A percentile compares a stretch with the other conserved stretches of the same genome.
phyloP scores from a whole-genome alignment of 1,140 invertebrate species.

The Drosophila chauvacae region DNA sequence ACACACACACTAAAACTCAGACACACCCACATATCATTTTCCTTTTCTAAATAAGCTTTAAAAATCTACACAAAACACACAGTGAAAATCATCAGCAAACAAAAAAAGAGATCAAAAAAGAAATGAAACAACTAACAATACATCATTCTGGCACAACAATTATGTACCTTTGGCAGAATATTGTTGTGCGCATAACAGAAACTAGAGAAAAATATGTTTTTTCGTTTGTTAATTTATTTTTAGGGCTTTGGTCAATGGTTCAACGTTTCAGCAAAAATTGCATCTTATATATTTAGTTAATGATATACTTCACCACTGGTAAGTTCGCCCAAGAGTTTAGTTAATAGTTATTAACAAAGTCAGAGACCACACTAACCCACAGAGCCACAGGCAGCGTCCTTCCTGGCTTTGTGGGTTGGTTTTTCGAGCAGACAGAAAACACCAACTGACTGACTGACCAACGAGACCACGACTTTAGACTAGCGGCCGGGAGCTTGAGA shows the following conservation, averaged over 20 bases:
- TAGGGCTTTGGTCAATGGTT: slow-evolving; percentile 91
- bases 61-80: slow-evolving; percentile 26
- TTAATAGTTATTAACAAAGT: slow-evolving; percentile 14
- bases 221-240: slow-evolving; percentile 85
- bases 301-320: slow-evolving; percentile 99
- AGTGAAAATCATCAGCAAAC: slow-evolving; percentile 23
- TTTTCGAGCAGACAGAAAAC: slow-evolving; percentile 4
- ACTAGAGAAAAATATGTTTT: slow-evolving; percentile 78
- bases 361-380: slow-evolving; percentile 21
- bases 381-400: not conserved
- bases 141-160: slow-evolving; percentile 58
- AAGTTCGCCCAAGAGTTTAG: slow-evolving; percentile 85
- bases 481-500: slow-evolving; percentile 1
- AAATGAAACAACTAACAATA: slow-evolving; percentile 33
- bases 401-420: slow-evolving; percentile 16
- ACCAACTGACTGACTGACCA: slow-evolving; percentile 8
- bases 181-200: slow-evolving; percentile 59
- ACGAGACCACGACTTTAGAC: slow-evolving; percentile 3
- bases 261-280: slow-evolving; percentile 94
- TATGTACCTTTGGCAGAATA: slow-evolving; percentile 38
- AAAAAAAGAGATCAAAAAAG: slow-evolving; percentile 4
- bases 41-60: slow-evolving; percentile 23
- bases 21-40: slow-evolving; percentile 37
- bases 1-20: not conserved
- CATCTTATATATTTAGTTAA: slow-evolving; percentile 99